Conservation (phyloP, 1,140 invertebrate species). For the Hypothenemus hampei region DNA sequence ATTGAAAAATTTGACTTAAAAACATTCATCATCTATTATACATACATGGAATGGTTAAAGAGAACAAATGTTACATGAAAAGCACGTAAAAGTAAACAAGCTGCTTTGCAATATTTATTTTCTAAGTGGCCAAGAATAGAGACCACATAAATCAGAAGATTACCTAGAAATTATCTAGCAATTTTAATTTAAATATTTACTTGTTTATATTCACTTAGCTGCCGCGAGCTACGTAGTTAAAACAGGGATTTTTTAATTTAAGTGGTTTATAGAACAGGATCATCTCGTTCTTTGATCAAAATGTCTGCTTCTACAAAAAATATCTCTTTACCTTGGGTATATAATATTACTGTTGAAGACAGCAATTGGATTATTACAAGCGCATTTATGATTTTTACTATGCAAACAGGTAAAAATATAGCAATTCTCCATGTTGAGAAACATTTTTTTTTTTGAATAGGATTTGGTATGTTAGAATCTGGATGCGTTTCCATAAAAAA, state of each 20-base stretch:
- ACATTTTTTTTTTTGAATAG: conserved; percentile 47
- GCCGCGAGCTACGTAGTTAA: too few species aligned
- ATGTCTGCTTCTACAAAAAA: background rate
- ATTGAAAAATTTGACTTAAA: too few species aligned
- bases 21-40: too few species aligned
- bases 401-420: conserved; percentile 78
- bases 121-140: too few species aligned
- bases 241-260: too few species aligned
- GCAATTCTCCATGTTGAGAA: conserved; percentile 1
- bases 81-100: too few species aligned
- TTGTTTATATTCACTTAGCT: conserved; percentile 1
- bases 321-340: conserved; percentile 39
- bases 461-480: conserved; percentile 88
- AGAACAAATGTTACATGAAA: too few species aligned
- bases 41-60: too few species aligned
- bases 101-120: too few species aligned
- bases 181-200: conserved; percentile 4
- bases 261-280: too few species aligned
- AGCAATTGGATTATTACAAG: conserved; percentile 90
- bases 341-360: conserved; percentile 67
- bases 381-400: conserved; percentile 94
- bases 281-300: background rate
- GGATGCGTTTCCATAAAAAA: conserved; percentile 91
- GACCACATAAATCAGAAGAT: too few species aligned
- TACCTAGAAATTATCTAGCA: too few species aligned